These are phyloP conservation scores for Schlechtendalia chinensis DNA, from an alignment of 1,140 invertebrate genomes.

Conservation along the genomic window DNA sequence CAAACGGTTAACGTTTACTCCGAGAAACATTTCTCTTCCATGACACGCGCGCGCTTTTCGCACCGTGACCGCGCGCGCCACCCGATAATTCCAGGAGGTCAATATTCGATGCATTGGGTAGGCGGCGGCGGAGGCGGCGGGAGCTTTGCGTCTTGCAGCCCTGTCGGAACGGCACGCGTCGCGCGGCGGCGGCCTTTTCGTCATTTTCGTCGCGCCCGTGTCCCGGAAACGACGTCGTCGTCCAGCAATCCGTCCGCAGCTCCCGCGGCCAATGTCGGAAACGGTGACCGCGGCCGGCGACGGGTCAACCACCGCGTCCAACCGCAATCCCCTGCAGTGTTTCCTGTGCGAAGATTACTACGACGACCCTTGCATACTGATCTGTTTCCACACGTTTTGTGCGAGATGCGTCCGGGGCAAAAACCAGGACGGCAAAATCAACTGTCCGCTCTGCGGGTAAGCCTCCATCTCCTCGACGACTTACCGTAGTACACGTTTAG, in stretches of 20 bases:
- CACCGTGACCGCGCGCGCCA: neutral
- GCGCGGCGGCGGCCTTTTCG: no score
- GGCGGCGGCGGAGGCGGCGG: neutral
- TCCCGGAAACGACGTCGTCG: neutral
- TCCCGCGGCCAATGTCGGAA: neutral
- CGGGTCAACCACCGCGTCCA: neutral
- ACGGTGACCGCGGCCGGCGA: neutral
- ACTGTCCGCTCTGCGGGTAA: constrained; percentile 70
- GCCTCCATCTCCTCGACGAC: constrained; percentile 45
- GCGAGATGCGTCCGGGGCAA: constrained; percentile 64
- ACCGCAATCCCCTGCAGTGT: constrained; percentile 64
- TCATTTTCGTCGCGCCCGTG: neutral
- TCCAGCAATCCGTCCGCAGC: neutral
- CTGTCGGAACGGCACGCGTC: neutral
- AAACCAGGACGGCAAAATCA: constrained; percentile 63
- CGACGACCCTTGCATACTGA: constrained; percentile 66
- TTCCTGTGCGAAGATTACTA: constrained; percentile 69
- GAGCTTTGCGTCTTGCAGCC: neutral
- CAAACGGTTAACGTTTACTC: neutral
- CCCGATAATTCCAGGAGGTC: constrained; percentile 1
- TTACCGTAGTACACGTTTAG: no score
- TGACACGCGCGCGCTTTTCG: neutral
- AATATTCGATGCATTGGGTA: neutral
- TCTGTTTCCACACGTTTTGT: constrained; percentile 71
- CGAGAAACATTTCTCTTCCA: neutral